Evolutionary conservation across 1,140 invertebrate species (phyloP), one percentile per base, ranked within the genome.

Genomic region (Achroia grisella): DNA sequence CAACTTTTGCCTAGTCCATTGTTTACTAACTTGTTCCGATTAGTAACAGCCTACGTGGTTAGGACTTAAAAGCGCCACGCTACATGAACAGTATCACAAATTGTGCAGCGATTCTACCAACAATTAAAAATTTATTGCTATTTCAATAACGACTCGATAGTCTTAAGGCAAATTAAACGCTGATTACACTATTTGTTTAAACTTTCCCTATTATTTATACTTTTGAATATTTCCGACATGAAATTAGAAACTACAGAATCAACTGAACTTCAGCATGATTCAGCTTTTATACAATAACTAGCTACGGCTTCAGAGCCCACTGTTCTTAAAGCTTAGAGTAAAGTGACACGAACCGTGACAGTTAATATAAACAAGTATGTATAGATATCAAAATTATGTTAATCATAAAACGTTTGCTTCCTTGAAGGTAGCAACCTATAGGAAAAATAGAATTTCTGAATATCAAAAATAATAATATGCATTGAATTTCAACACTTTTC

Each of bases 391-490:
- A 81, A 79, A 76, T 56, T 82, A 72, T 48, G 60, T 62, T 62
- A 61, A 48, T 60, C 54, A 62, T 67, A 71, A 71, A 72, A 53
- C 52, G 50, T 53, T 55, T 53, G 64, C 56, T 63, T 62, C 76
- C 74, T 77, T 71, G 58, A 45, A 83, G 76, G 68, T 60, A 62
- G 66, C 69, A 71, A 67, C 49, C 52, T 41, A 71, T 77, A 80
- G 69, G 71, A 77, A 79, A 80, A 81, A 81, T 82, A 82, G 74
- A 75, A 65, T 59, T 79, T 71, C 62, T 72, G 70, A 71, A 72
- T 83, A 83, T 83, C 79, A 83, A 83, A 83, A 83, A 83, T 83
- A 83, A 83, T 64, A 75, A 59, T 52, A 60, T 54, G 53, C 63
- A 55, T 70, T 60, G 61, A 54, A 56, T 63, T 69, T 62, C 13